Evolutionary conservation across 2,888 invertebrate species (phyloP).

Genomic region (Hypolimnas misippus): DNA sequence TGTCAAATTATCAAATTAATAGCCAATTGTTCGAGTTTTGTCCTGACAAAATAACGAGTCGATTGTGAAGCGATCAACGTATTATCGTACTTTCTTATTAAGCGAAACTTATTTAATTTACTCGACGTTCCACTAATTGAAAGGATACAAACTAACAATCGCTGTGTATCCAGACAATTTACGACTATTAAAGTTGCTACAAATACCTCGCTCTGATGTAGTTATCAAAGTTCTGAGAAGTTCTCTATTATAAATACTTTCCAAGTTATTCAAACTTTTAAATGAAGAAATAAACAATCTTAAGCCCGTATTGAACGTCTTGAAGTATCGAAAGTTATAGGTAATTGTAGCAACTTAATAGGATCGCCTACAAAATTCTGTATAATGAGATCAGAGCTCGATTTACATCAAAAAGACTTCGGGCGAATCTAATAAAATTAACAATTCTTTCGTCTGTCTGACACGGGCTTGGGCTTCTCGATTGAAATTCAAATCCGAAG

Average conservation of each 20-base stretch:
- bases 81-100: conserved; percentile 14
- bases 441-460: conserved; percentile 68
- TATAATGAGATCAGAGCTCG: conserved; percentile 54
- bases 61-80: neutral
- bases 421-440: conserved; percentile 73
- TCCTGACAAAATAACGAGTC: neutral
- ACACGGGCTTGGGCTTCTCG: conserved; percentile 59
- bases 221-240: conserved; percentile 34
- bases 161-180: conserved; percentile 33
- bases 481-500: conserved; percentile 80
- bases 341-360: conserved; percentile 37
- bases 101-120: conserved; percentile 18
- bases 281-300: conserved; percentile 37
- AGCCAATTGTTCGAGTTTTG: conserved; percentile 7
- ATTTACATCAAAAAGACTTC: conserved; percentile 71
- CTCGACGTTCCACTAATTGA: conserved; percentile 4
- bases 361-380: conserved; percentile 44
- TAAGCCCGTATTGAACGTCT: conserved; percentile 36
- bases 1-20: conserved; percentile 18
- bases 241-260: conserved; percentile 41
- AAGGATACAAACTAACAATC: conserved; percentile 20
- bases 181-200: conserved; percentile 28
- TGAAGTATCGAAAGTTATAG: conserved; percentile 36
- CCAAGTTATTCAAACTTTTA: conserved; percentile 39
- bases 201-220: conserved; percentile 36